phyloP scores from a whole-genome alignment of 2,888 invertebrate species.

The Drosophila mettleri region DNA sequence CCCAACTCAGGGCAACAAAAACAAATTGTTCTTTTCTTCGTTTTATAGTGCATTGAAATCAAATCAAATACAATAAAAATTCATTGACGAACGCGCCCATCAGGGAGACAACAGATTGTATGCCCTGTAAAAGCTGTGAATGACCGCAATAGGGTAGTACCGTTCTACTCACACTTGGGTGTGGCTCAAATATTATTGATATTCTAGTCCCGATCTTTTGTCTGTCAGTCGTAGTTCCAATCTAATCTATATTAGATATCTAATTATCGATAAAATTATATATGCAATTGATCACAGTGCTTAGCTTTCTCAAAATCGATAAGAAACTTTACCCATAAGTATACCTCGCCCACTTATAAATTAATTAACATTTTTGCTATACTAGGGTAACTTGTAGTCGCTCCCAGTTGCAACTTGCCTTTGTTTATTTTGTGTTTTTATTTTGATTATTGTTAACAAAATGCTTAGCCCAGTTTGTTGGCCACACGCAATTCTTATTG shows the following conservation, averaged over 20 bases:
- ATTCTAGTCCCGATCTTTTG: neutral
- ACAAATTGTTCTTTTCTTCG: constrained; percentile 46
- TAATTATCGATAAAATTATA: too few relatives aligned
- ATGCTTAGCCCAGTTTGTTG: constrained; percentile 45
- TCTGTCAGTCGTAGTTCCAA: neutral
- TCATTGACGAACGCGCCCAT: constrained; percentile 49
- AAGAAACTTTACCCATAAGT: too few relatives aligned
- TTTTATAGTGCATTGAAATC: constrained; percentile 36
- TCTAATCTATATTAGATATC: too few relatives aligned
- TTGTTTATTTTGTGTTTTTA: constrained; percentile 10
- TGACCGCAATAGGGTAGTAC: too few relatives aligned
- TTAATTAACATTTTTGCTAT: too few relatives aligned
- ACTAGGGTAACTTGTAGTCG: neutral
- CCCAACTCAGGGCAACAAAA: constrained; percentile 56
- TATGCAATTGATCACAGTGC: too few relatives aligned
- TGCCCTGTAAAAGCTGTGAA: neutral
- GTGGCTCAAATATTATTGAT: neutral
- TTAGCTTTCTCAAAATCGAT: too few relatives aligned
- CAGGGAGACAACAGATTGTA: neutral
- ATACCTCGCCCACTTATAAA: too few relatives aligned
- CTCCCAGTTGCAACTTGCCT: neutral
- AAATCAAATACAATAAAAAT: constrained; percentile 45
- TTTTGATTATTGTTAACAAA: constrained; percentile 48
- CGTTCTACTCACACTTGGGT: neutral
- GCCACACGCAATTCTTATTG: constrained; percentile 20